Evolutionary conservation across 2,797 vertebrate genomes (phyloP), one percentile per base, ranked within the genome.

Genomic region (Octomys mimax): DNA sequence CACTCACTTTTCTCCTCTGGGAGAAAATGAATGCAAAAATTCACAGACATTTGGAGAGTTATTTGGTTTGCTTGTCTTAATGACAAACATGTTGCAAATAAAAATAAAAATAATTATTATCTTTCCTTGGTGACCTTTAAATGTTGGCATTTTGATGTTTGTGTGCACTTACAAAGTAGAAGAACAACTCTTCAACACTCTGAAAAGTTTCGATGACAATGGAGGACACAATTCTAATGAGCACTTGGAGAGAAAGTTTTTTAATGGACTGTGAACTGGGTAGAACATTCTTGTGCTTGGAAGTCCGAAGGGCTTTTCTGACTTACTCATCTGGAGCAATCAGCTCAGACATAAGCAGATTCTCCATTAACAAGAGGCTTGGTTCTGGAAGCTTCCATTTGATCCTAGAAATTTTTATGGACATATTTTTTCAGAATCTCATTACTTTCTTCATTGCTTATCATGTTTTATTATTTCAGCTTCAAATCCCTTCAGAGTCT

Each of bases 401-500:
- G 78, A 77, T 84, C 36, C 70, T 70, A 5, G 14, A 68, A 6
- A 57, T 52, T 82, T 61, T 42, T 49, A 73, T 3, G 61, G 66
- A 71, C 39, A n/a, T 9, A 71, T 90, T 21, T 59, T 84, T 79
- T 61, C 54, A 82, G 61, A 61, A n/a, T 42, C 83, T 87, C 87
- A 28, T 96, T 92, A 52, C 21, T 93, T 84, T 92, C 66, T 94
- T 84, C 59, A 33, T 93, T 78, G 73, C 57, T 91, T 81, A 70
- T 1, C 16, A 18, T 16, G 7, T 39, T 71, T 86, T 64, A n/a
- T 90, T 68, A 84, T 90, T 92, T n/a, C 61, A 82, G 31, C 26
- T 49, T 84, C 49, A 81, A 62, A 66, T 70, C 33, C 36, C 19
- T 84, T 84, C 31, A 42, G 78, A 81, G 39, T 70, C 75, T 94